A percentile compares a stretch with the other conserved stretches of the same genome.
phyloP scores from a whole-genome alignment of 2,113 vertebrate species.

The Sarotherodon lohbergeri region DNA sequence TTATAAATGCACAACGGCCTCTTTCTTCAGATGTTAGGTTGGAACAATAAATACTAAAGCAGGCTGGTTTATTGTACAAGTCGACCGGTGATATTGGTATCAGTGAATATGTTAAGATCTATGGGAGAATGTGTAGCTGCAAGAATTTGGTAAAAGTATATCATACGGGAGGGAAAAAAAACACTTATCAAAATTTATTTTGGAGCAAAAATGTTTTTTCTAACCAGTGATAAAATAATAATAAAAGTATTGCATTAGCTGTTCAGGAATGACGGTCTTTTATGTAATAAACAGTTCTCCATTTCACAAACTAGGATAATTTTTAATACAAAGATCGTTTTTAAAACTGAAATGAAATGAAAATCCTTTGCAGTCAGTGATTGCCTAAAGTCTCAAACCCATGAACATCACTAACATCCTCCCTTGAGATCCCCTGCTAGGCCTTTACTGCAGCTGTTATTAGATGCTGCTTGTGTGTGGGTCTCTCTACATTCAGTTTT shows the following conservation, averaged over 20 bases:
- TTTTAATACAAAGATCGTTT: background rate
- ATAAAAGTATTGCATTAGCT: background rate
- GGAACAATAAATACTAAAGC: background rate
- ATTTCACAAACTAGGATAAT: background rate
- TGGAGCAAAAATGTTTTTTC: background rate
- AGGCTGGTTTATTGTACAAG: background rate
- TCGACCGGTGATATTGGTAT: background rate
- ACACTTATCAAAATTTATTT: background rate
- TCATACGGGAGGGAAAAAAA: background rate
- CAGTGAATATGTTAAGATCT: background rate
- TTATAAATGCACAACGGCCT: background rate
- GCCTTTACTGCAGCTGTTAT: background rate
- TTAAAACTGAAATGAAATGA: background rate
- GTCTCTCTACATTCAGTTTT: background rate
- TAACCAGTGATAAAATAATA: background rate
- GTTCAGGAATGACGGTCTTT: background rate
- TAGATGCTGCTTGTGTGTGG: background rate
- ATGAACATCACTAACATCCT: background rate
- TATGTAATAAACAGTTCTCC: background rate
- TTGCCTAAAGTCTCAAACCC: background rate
- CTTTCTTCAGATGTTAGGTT: background rate
- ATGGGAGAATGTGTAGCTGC: background rate
- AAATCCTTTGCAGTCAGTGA: background rate
- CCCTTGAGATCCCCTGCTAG: background rate
- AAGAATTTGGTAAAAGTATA: background rate